Conservation (phyloP, 2,888 invertebrate genomes). For the Thumatha senex region DNA sequence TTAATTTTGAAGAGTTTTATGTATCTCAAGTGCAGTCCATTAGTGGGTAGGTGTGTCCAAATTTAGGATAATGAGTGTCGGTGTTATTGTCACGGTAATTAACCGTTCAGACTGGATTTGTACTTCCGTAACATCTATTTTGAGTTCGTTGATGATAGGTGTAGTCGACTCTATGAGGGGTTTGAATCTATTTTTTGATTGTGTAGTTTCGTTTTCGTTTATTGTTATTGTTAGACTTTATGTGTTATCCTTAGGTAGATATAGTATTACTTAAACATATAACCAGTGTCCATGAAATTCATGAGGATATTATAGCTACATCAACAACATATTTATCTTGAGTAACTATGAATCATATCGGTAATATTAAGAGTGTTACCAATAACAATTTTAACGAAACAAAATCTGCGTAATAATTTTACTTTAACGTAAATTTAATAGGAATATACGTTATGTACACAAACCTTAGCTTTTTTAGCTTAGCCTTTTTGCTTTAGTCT, state of each 20-base stretch:
- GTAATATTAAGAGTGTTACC: no score
- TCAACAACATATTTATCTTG: no score
- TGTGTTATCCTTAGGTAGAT: no score
- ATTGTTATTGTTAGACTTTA: constrained; percentile 4
- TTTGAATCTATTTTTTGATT: constrained; percentile 41
- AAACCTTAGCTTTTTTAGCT: no score
- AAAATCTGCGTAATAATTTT: no score
- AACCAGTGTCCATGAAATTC: no score
- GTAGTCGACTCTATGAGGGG: constrained; percentile 37
- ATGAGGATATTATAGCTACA: no score
- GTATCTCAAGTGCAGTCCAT: constrained; percentile 40
- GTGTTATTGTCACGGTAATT: constrained; percentile 67
- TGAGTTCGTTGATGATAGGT: constrained; percentile 54
- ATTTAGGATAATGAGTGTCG: constrained; percentile 60
- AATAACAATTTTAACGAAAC: no score
- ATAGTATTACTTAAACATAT: neutral
- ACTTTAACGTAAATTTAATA: no score
- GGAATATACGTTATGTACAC: no score
- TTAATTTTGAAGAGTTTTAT: constrained; percentile 8
- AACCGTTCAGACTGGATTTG: constrained; percentile 44
- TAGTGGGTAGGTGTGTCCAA: constrained; percentile 54
- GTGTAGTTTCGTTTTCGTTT: constrained; percentile 17
- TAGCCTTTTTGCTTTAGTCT: no score
- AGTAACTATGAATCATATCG: no score
- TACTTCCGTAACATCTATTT: constrained; percentile 65